These are phyloP conservation scores for Deladenus siricidicola DNA, from an alignment of 2,888 invertebrate species.

Conservation along the genomic window DNA sequence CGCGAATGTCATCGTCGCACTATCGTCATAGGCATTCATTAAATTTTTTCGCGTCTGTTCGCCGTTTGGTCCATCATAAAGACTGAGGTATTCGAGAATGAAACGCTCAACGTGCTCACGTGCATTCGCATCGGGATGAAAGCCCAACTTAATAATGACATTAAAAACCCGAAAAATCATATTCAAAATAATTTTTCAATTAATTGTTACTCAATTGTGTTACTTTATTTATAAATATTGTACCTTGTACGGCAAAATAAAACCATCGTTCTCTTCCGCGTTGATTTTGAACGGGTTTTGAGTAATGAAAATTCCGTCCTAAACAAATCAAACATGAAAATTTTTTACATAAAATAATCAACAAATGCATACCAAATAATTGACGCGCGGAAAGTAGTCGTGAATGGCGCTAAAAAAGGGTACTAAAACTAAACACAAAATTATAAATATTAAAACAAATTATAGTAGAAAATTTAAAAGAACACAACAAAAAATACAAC, in stretches of 20 bases:
- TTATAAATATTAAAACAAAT: too few relatives aligned
- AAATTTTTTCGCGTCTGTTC: constrained; percentile 34
- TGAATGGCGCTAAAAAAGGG: constrained; percentile 40
- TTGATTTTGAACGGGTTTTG: constrained; percentile 14
- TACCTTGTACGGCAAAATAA: not conserved
- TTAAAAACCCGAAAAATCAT: not conserved
- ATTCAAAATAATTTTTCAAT: not conserved
- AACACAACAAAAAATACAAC: too few relatives aligned
- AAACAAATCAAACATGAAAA: not conserved
- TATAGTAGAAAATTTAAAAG: too few relatives aligned
- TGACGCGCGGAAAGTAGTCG: constrained; percentile 38
- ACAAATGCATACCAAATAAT: constrained; percentile 31
- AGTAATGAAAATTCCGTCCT: constrained; percentile 27
- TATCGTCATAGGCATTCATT: constrained; percentile 41
- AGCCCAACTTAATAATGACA: constrained; percentile 36
- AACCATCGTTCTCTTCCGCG: constrained; percentile 4
- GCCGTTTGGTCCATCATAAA: constrained; percentile 35
- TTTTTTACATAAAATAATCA: not conserved
- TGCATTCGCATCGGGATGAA: constrained; percentile 27
- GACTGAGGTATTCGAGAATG: constrained; percentile 34
- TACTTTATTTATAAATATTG: too few relatives aligned
- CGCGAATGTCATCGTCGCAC: constrained; percentile 41
- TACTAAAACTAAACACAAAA: not conserved
- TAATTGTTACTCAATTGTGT: not conserved
- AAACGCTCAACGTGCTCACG: constrained; percentile 38